Percentiles rank a stretch among this genome's conserved stretches.
These are phyloP conservation scores for Telmatochromis sp. DNA, from an alignment of 2,113 vertebrate species.

Conservation along the genomic window DNA sequence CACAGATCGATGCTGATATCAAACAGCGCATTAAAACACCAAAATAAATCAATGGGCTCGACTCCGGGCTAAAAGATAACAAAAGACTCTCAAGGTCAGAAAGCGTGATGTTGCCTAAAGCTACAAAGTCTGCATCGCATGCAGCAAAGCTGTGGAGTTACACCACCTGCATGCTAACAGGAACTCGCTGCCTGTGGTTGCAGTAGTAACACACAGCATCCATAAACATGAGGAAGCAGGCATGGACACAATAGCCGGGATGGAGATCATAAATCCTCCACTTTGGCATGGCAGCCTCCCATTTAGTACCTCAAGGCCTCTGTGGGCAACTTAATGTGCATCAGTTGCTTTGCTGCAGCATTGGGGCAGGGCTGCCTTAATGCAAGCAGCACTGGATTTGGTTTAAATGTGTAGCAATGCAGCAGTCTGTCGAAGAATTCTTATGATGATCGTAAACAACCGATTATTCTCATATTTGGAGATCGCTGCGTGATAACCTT, in stretches of 20 bases:
- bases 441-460: background rate
- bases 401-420: background rate
- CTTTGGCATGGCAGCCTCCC: slow-evolving; percentile 2
- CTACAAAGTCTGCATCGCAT: background rate
- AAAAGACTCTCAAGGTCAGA: slow-evolving; percentile 26
- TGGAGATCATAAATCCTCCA: slow-evolving; percentile 42
- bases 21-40: background rate
- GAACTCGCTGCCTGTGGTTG: slow-evolving; percentile 21
- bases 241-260: slow-evolving; percentile 2
- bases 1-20: background rate
- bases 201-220: slow-evolving; percentile 42
- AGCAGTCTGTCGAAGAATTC: background rate
- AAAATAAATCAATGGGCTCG: slow-evolving; percentile 4
- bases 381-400: background rate
- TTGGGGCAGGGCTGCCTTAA: background rate
- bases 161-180: slow-evolving; percentile 35
- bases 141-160: slow-evolving; percentile 18
- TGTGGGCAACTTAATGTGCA: background rate
- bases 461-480: background rate
- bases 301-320: slow-evolving; percentile 23
- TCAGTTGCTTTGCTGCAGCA: background rate
- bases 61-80: background rate
- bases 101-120: background rate
- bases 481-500: background rate
- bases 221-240: slow-evolving; percentile 62